These are phyloP conservation scores for Pararge aegeria DNA, from an alignment of 1,140 invertebrate genomes.

Conservation along the genomic window DNA sequence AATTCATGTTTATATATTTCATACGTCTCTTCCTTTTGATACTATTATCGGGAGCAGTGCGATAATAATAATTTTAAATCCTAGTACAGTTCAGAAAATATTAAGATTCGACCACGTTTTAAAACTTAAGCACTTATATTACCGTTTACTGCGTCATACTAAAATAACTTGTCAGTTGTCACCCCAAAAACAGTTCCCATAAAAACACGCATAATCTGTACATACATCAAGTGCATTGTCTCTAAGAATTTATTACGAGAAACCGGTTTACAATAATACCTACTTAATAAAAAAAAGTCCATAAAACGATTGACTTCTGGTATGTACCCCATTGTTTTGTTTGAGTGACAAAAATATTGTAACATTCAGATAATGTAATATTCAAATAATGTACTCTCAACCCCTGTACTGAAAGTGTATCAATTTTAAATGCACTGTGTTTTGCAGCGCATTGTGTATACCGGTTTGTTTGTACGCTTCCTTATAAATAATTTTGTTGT, in stretches of 20 bases:
- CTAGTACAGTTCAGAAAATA: too few relatives aligned
- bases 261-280: constrained; percentile 36
- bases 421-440: constrained; percentile 24
- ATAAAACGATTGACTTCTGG: constrained; percentile 53
- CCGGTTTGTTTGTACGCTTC: constrained; percentile 36
- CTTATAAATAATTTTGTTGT: constrained; percentile 26
- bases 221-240: constrained; percentile 50
- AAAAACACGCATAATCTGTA: constrained; percentile 40
- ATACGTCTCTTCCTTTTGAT: too few relatives aligned
- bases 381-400: constrained; percentile 62
- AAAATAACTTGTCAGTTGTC: constrained; percentile 40
- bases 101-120: too few relatives aligned
- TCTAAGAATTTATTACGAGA: constrained; percentile 45
- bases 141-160: not conserved
- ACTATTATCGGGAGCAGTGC: too few relatives aligned
- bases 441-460: constrained; percentile 18
- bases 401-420: constrained; percentile 24
- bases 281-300: constrained; percentile 17
- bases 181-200: constrained; percentile 50
- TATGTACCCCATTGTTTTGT: constrained; percentile 50
- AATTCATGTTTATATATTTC: too few relatives aligned
- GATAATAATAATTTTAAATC: too few relatives aligned
- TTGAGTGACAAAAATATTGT: constrained; percentile 51
- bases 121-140: too few relatives aligned
- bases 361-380: constrained; percentile 66